Evolutionary conservation across 2,113 vertebrate genomes (phyloP).

Genomic region (Cottus gobio): DNA sequence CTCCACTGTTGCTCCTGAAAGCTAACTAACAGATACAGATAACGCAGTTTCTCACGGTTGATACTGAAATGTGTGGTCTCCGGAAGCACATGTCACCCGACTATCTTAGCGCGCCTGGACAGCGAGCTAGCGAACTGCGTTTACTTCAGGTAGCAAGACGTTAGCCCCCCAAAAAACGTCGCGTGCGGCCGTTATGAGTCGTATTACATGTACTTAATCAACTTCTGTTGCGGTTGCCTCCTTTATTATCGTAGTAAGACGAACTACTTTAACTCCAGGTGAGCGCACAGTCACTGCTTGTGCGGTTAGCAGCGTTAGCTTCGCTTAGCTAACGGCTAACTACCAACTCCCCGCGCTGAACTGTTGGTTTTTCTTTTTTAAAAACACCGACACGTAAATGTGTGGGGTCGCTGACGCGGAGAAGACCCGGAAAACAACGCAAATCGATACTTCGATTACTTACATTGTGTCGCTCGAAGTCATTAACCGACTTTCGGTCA

Average conservation of each 20-base stretch:
- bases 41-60: slow-evolving; percentile 27
- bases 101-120: slow-evolving; percentile 50
- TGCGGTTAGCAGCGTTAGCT: slow-evolving; percentile 66
- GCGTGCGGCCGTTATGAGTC: accelerated
- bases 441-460: slow-evolving; percentile 74
- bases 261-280: slow-evolving; percentile 54
- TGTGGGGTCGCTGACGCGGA: too few species aligned
- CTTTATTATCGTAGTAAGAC: slow-evolving; percentile 4
- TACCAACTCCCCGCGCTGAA: slow-evolving; percentile 50
- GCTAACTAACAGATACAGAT: too few species aligned
- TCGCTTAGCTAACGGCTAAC: slow-evolving; percentile 63
- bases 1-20: not conserved
- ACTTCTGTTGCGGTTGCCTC: not conserved
- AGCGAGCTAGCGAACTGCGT: slow-evolving; percentile 55
- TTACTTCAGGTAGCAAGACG: not conserved
- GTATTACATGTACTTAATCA: not conserved
- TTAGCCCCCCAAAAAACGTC: not conserved
- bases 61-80: slow-evolving; percentile 65
- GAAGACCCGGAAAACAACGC: not conserved
- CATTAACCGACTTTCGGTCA: slow-evolving; percentile 91
- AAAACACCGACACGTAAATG: not conserved
- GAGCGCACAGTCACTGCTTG: slow-evolving; percentile 29
- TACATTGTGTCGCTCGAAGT: slow-evolving; percentile 90
- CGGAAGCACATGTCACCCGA: slow-evolving; percentile 80
- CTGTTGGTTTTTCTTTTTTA: not conserved